These are phyloP conservation scores for Ophion ellenae DNA, from an alignment of 2,888 invertebrate species.

Conservation along the genomic window DNA sequence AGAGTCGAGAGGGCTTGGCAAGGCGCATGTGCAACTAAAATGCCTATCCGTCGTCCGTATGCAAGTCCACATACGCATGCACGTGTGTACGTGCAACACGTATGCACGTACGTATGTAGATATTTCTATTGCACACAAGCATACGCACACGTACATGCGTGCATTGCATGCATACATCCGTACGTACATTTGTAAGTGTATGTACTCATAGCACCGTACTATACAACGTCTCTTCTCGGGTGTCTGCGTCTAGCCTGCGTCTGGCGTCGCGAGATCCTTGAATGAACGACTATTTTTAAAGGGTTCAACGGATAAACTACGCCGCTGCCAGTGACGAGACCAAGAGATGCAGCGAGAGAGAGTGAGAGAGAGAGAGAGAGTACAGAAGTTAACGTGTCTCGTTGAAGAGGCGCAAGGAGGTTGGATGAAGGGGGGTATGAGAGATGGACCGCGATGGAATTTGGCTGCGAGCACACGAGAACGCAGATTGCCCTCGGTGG, in stretches of 20 bases:
- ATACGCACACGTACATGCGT: too few relatives aligned
- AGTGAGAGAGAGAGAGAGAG: slow-evolving; percentile 17
- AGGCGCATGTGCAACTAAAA: slow-evolving; percentile 63
- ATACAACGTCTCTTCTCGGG: slow-evolving; percentile 73
- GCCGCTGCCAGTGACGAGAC: slow-evolving; percentile 59
- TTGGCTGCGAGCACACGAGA: slow-evolving; percentile 59
- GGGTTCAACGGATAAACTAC: slow-evolving; percentile 77
- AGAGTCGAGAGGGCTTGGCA: slow-evolving; percentile 52
- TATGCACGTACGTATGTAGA: not conserved
- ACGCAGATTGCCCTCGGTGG: slow-evolving; percentile 45
- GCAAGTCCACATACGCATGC: slow-evolving; percentile 8
- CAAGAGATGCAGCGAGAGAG: slow-evolving; percentile 17
- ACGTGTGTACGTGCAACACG: slow-evolving; percentile 8
- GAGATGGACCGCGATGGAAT: slow-evolving; percentile 66
- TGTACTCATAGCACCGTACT: slow-evolving; percentile 68
- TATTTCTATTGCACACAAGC: too few relatives aligned
- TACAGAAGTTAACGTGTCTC: slow-evolving; percentile 8
- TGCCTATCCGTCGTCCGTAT: slow-evolving; percentile 50
- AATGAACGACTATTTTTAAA: slow-evolving; percentile 82
- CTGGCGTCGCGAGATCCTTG: slow-evolving; percentile 79
- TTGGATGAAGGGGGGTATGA: slow-evolving; percentile 26
- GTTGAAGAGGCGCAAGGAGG: slow-evolving; percentile 11
- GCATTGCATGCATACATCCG: not conserved
- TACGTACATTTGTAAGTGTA: not conserved
- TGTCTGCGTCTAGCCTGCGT: slow-evolving; percentile 77